Percentiles rank a stretch among this genome's conserved stretches.
Evolutionary conservation across 2,113 vertebrate genomes (phyloP).

Genomic region (Bufo gargarizans): DNA sequence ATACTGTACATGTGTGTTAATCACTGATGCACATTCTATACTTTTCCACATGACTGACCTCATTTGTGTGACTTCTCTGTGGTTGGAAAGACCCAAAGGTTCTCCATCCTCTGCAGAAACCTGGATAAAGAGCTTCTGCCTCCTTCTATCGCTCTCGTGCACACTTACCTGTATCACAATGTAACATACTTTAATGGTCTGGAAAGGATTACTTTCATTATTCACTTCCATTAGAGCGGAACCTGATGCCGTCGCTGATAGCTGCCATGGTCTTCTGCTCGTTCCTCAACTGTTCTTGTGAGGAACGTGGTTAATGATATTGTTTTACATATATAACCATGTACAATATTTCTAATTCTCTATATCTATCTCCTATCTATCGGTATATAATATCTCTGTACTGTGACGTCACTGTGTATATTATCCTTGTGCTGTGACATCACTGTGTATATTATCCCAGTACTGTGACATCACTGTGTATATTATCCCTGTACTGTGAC

Average conservation of each 20-base stretch:
- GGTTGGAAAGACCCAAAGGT: neutral
- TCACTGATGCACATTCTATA: no score
- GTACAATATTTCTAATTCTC: no score
- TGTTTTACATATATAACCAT: no score
- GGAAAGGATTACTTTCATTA: conserved; percentile 8
- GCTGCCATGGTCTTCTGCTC: neutral
- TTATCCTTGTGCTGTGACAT: no score
- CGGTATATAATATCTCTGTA: no score
- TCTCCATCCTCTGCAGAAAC: neutral
- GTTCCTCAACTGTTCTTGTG: neutral
- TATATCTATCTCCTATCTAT: no score
- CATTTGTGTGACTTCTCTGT: neutral
- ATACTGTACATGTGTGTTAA: no score
- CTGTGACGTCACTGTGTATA: no score
- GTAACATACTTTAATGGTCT: neutral
- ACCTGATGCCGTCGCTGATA: neutral
- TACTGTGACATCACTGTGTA: no score
- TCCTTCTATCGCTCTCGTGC: neutral
- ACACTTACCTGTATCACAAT: neutral
- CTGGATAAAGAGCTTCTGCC: neutral
- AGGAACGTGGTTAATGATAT: neutral
- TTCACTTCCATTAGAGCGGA: neutral
- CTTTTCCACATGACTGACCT: neutral
- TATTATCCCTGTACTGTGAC: no score
- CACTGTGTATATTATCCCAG: no score